Base-by-base conservation (phyloP, 2,888 invertebrate genomes). In the Portevinia maculata region DNA sequence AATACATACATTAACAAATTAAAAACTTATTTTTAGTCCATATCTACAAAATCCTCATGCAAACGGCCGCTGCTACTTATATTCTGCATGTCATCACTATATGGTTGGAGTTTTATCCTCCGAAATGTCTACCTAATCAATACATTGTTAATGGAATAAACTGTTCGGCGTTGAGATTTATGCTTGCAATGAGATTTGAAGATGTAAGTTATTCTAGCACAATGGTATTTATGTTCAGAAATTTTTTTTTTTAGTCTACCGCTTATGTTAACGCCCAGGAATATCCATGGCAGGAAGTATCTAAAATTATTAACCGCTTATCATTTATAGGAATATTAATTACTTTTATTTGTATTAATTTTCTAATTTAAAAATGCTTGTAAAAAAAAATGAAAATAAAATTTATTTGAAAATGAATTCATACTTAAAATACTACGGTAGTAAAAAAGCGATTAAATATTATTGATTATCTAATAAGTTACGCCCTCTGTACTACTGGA, bases 51-150 rank as follows among this genome's bases (percentile, higher is more conserved):
- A 84, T 86, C n/a, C 85, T 88, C 6, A 85, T 90, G 85, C 79
- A 85, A 1, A 70, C 86, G 3, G 84, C 87, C 7, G 86, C 87
- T 11, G 87, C 86, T 28, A 88, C 88, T 13, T 90, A 89, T 73
- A 64, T 88, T 34, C 84, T 90, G 37, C 89, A 90, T 44, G 86
- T 90, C 17, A 67, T 71, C 8, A 85, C 86, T 0, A 86, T 88
- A 67, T 90, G 90, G 90, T 78, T 90, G 52, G 87, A 87, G 32
- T 53, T 87, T 7, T 88, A 88, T 86, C 89, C 90, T 5, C 90
- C 90, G 0, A 86, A 87, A 37, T 67, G 50, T 8, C 85, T 86
- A 19, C 88, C 89, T 0, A 71, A 84, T 0, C 52, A 34, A 1
- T 88, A 83, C 60, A 15, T 90, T 6, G 64, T 84, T 2, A 55